Conservation (phyloP, 2,113 vertebrate species). For the Marmota flaviventris region DNA sequence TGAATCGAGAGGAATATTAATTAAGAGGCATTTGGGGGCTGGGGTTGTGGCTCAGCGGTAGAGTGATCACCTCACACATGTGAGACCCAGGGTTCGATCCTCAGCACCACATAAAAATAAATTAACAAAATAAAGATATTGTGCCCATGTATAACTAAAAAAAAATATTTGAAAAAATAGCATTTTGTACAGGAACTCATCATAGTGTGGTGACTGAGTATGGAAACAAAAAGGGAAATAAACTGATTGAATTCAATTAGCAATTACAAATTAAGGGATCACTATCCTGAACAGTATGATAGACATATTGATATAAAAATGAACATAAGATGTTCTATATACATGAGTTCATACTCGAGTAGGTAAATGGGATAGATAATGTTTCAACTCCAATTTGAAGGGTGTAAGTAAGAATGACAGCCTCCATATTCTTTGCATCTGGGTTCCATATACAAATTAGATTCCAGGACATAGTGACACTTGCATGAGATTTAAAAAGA, state of each 20-base stretch:
- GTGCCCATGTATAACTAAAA: no score
- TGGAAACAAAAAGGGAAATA: not conserved
- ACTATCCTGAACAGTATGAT: not conserved
- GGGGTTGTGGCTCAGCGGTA: no score
- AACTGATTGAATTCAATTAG: not conserved
- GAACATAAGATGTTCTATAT: not conserved
- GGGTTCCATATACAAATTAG: not conserved
- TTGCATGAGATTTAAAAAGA: not conserved
- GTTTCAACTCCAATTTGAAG: no score
- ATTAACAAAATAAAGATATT: no score
- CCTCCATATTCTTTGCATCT: not conserved
- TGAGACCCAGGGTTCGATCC: no score
- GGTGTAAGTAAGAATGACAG: not conserved
- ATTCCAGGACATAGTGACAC: not conserved
- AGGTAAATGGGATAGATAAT: not conserved
- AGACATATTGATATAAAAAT: not conserved
- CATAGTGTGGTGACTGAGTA: not conserved
- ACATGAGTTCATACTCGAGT: not conserved
- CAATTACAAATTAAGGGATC: no score
- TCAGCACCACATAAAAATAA: no score
- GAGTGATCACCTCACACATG: no score
- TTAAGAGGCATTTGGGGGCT: not conserved
- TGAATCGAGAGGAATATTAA: not conserved
- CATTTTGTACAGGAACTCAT: no score
- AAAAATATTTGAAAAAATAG: no score